Evolutionary conservation across 2,888 invertebrate species (phyloP).

Genomic region (Pristionchus mayeri): DNA sequence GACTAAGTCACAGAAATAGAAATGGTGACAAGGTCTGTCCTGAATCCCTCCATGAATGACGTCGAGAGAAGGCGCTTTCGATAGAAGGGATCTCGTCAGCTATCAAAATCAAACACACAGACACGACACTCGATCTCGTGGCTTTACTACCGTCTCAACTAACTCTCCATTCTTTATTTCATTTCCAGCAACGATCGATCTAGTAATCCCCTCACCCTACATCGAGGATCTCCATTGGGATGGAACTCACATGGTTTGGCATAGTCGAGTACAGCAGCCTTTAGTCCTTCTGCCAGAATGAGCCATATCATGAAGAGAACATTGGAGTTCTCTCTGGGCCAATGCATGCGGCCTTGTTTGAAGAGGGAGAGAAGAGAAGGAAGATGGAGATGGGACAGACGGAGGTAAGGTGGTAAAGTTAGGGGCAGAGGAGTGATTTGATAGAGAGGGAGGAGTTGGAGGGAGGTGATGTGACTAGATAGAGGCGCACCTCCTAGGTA

Average conservation of each 20-base stretch:
- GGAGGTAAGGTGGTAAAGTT: conserved; percentile 23
- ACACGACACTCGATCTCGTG: neutral
- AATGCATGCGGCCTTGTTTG: conserved; percentile 10
- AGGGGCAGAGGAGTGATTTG: conserved; percentile 13
- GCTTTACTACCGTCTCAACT: no score
- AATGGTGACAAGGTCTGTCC: no score
- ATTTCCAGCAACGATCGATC: no score
- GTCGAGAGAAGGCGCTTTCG: no score
- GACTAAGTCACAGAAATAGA: no score
- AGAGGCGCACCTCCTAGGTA: conserved; percentile 19
- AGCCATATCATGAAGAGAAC: neutral
- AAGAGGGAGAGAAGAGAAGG: neutral
- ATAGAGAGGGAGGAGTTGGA: neutral
- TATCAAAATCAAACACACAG: neutral
- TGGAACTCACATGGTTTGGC: neutral
- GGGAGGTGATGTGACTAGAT: conserved; percentile 13
- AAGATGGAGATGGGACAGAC: neutral
- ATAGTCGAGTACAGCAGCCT: no score
- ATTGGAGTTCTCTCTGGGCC: no score
- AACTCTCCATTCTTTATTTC: no score
- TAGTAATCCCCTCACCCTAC: no score
- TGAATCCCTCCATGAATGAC: no score
- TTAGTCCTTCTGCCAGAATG: neutral
- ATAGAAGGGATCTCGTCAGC: neutral
- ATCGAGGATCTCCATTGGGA: no score